Base-by-base conservation (phyloP, 2,797 vertebrate species). In the Ataeniobius toweri region DNA sequence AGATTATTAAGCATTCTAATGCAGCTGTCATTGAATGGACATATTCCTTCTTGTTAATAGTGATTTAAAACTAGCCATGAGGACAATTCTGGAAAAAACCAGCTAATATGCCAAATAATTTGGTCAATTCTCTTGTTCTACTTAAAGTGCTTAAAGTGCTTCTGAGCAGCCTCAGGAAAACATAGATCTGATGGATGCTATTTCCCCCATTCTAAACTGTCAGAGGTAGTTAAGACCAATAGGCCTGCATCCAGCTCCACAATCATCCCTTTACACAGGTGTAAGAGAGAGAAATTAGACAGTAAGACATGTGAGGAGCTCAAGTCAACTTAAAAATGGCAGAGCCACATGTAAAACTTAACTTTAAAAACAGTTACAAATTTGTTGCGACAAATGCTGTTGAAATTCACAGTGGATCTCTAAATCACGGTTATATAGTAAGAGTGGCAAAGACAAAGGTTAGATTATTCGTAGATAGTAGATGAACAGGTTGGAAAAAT, bases 11-110 rank as follows among this genome's bases (percentile, higher is more conserved):
- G 13, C 56, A 65, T 58, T 83, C 67, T 74, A 75, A 79, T 87
- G 71, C 69, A 59, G n/a, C 74, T 68, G 82, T 46, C 68, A 71
- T 80, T 75, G 22, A 83, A 79, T 51, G 67, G 56, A 79, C 72
- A 59, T 75, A 63, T 77, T 78, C 20, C 36, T 44, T 83, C 50
- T 41, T 56, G 28, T 16, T n/a, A 39, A 56, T 39, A 31, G 26
- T 56, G 28, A 10, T 56, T 55, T 55, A 6, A 31, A 39, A 24
- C 31, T 55, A 5, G 28, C 20, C 22, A 13, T 31, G 20, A 22
- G 20, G 12, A 10, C 22, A 10, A 67, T 41, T 67, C 36, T 41
- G 18, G 8, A 41, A 24, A 67, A 9, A 67, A 53, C 36, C 8
- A 24, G 9, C 26, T 0, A 51, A 24, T 22, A 55, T 55, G 51